Percentiles rank a stretch among this genome's conserved stretches.
Conservation (phyloP, 35 echinoderm and acorn worm species). For the Holothuria glaberrima region DNA sequence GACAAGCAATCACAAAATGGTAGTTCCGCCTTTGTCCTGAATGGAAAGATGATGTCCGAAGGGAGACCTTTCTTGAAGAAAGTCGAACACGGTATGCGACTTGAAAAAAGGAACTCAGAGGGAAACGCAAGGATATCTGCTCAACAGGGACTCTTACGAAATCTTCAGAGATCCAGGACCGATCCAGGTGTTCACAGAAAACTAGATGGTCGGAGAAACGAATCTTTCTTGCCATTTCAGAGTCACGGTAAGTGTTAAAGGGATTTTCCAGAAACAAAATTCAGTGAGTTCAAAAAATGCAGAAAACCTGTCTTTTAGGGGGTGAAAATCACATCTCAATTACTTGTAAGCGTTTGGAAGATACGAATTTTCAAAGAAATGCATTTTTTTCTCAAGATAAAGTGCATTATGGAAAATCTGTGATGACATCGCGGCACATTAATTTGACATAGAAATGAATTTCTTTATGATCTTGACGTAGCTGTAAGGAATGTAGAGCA, state of each 20-base stretch:
- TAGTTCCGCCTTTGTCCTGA: background rate
- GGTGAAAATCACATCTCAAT: no score
- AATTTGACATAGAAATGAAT: no score
- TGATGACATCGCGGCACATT: no score
- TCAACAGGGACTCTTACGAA: conserved; percentile 23
- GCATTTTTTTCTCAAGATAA: no score
- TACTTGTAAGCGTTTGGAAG: no score
- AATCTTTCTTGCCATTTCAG: conserved; percentile 24
- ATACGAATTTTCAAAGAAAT: no score
- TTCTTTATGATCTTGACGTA: no score
- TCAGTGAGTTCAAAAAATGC: no score
- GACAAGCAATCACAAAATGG: background rate
- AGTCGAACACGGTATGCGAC: conserved; percentile 11
- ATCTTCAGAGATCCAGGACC: conserved; percentile 22
- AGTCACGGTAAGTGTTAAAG: background rate
- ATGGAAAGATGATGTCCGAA: conserved; percentile 22
- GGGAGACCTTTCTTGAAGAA: conserved; percentile 45
- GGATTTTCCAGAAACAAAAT: no score
- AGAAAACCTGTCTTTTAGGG: no score
- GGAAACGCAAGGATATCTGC: conserved; percentile 24
- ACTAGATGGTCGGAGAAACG: conserved; percentile 5
- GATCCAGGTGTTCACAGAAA: conserved; percentile 29
- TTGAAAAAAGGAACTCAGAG: conserved; percentile 26
- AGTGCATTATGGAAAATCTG: no score
- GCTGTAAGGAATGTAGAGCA: no score